Conservation (phyloP, 2,888 invertebrate species). For the Teinopalpus imperialis region DNA sequence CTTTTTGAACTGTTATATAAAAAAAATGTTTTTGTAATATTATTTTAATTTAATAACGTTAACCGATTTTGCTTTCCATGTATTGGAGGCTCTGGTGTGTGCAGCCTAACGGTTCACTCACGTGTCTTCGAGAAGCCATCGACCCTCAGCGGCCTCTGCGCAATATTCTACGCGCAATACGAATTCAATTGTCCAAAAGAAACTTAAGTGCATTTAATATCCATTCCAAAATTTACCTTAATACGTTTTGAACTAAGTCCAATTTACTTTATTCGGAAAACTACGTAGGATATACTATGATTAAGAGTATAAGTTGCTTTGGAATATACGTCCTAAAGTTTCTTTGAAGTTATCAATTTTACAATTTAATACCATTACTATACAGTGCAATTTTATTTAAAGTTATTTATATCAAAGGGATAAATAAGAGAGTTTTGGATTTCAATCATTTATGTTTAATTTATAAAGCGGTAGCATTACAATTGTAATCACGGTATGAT, state of each 20-base stretch:
- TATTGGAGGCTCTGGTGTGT: constrained; percentile 62
- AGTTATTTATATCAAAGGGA: not conserved
- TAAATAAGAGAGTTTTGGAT: constrained; percentile 4
- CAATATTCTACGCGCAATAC: constrained; percentile 75
- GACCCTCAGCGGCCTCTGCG: constrained; percentile 78
- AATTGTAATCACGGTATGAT: no score
- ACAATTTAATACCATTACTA: constrained; percentile 34
- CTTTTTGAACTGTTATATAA: no score
- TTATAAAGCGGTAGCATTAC: constrained; percentile 9
- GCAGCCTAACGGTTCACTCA: constrained; percentile 75
- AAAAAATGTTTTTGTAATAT: not conserved
- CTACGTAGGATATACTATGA: constrained; percentile 1
- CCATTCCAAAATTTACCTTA: constrained; percentile 32
- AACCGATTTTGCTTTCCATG: constrained; percentile 70
- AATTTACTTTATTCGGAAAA: not conserved
- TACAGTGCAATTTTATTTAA: constrained; percentile 6
- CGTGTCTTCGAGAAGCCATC: constrained; percentile 77
- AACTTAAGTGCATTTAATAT: constrained; percentile 29
- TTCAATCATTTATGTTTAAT: constrained; percentile 21
- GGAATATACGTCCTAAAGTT: constrained; percentile 51
- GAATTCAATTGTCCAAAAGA: constrained; percentile 32
- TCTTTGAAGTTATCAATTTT: constrained; percentile 39
- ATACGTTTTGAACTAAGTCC: not conserved
- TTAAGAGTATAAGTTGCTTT: constrained; percentile 39
- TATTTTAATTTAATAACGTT: constrained; percentile 45